These are phyloP conservation scores for Xenus cinereus DNA, from an alignment of 2,113 vertebrate genomes.

Conservation along the genomic window DNA sequence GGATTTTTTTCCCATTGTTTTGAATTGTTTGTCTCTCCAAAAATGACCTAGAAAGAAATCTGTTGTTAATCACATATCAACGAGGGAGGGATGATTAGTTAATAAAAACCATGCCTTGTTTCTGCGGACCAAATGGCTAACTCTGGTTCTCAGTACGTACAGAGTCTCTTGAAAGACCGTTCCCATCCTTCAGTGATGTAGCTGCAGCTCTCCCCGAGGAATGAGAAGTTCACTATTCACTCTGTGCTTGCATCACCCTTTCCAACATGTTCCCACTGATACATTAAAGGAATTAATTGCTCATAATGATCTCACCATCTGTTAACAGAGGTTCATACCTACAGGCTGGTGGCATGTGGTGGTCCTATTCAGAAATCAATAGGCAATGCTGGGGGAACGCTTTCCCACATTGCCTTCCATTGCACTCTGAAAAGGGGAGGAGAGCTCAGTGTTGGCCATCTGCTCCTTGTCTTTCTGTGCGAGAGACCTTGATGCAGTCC, in stretches of 20 bases:
- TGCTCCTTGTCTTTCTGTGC: slow-evolving; percentile 95
- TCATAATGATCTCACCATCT: slow-evolving; percentile 99
- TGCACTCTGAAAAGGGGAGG: slow-evolving; percentile 88
- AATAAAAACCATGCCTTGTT: slow-evolving; percentile 73
- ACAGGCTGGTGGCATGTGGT: slow-evolving; percentile 90
- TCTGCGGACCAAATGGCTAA: slow-evolving; percentile 60
- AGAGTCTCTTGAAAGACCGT: slow-evolving; percentile 75
- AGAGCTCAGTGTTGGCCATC: slow-evolving; percentile 91
- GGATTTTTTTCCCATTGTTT: slow-evolving; percentile 6
- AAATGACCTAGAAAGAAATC: slow-evolving; percentile 72
- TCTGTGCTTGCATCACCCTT: slow-evolving; percentile 83
- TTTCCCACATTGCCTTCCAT: slow-evolving; percentile 87
- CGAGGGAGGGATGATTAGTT: slow-evolving; percentile 67
- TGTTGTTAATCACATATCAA: slow-evolving; percentile 71
- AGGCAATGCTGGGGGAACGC: slow-evolving; percentile 78
- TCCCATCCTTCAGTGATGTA: slow-evolving; percentile 78
- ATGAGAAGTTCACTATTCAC: slow-evolving; percentile 83
- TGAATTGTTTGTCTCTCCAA: slow-evolving; percentile 52
- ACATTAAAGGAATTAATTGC: slow-evolving; percentile 99
- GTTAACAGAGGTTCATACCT: slow-evolving; percentile 93
- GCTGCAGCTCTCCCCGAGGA: slow-evolving; percentile 70
- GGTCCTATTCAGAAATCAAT: slow-evolving; percentile 89
- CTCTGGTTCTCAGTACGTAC: slow-evolving; percentile 45
- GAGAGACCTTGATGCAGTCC: slow-evolving; percentile 85
- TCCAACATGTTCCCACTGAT: slow-evolving; percentile 96